phyloP scores from a whole-genome alignment of 2,113 vertebrate species.

The Amphiprion ocellaris region DNA sequence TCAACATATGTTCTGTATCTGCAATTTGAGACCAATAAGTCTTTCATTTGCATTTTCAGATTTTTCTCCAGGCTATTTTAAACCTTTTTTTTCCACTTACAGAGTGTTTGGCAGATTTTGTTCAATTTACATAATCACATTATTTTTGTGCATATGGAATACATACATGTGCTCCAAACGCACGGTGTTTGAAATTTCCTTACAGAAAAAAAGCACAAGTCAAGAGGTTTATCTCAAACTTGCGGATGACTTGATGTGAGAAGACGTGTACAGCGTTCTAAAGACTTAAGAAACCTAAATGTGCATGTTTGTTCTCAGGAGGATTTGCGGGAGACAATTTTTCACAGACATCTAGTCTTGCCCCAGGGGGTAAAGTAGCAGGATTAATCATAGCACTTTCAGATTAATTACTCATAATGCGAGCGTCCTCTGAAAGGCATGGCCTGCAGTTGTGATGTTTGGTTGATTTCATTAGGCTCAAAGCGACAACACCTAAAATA shows the following conservation, averaged over 20 bases:
- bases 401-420: constrained; percentile 89
- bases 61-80: constrained; percentile 50
- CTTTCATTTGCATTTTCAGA: constrained; percentile 51
- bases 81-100: constrained; percentile 23
- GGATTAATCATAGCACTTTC: constrained; percentile 88
- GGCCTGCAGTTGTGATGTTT: constrained; percentile 85
- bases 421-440: constrained; percentile 83
- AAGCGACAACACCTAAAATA: constrained; percentile 85
- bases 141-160: constrained; percentile 27
- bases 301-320: constrained; percentile 73
- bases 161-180: constrained; percentile 4
- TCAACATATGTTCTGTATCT: constrained; percentile 11
- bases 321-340: constrained; percentile 71
- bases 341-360: constrained; percentile 77
- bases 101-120: constrained; percentile 39
- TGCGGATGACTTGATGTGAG: constrained; percentile 60
- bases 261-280: constrained; percentile 60
- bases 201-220: constrained; percentile 22
- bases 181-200: constrained; percentile 24
- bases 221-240: constrained; percentile 27
- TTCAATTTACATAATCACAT: constrained; percentile 59
- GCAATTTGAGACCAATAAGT: constrained; percentile 38
- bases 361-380: constrained; percentile 81
- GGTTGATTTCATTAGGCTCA: constrained; percentile 87
- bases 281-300: constrained; percentile 71